Base-by-base conservation (phyloP, 2,113 vertebrate genomes). In the Micromys minutus region DNA sequence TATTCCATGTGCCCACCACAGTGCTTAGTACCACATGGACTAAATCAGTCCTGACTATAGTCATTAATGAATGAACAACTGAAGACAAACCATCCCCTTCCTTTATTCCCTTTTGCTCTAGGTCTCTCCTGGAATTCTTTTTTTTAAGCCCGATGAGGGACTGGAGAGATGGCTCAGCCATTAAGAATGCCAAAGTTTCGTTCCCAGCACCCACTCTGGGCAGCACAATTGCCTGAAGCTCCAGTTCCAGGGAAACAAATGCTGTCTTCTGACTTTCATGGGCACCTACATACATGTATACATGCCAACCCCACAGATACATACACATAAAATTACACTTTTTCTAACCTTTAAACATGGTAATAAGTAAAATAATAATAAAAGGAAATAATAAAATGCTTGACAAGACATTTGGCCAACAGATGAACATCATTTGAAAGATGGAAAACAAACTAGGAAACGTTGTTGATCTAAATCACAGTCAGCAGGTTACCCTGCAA, bases 381-480 rank as follows among this genome's bases (percentile, higher is more conserved):
- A 63, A 63, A 63, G 4, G 61, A 34, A 67, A 80, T 57, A n/a
- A 45, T 61, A 31, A 80, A 94, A 79, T 79, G 26, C 72, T 61
- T 95, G 22, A 80, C 72, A 65, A 79, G 63, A 92, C 31, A 86
- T 96, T 90, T 79, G 75, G 91, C 94, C 90, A 94, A 74, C 67
- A 90, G 74, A 79, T 94, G 71, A 94, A 45, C 96, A 94, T 75
- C 16, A 12, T 84, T 91, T 94, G 72, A 80, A 42, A 11, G 92
- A 96, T 92, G 55, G 36, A 91, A 71, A 91, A 87, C 77, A 93
- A 97, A 91, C 79, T 79, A 93, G 92, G 95, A 96, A 94, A 92
- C 87, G 86, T 89, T 87, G 26, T 65, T 72, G n/a, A 91, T 96
- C 94, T 84, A 91, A 76, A 89, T 95, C 31, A 74, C 83, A 91